Evolutionary conservation across 2,888 invertebrate genomes (phyloP), one percentile per base, ranked within the genome.

Genomic region (Scaptomyza reducta): DNA sequence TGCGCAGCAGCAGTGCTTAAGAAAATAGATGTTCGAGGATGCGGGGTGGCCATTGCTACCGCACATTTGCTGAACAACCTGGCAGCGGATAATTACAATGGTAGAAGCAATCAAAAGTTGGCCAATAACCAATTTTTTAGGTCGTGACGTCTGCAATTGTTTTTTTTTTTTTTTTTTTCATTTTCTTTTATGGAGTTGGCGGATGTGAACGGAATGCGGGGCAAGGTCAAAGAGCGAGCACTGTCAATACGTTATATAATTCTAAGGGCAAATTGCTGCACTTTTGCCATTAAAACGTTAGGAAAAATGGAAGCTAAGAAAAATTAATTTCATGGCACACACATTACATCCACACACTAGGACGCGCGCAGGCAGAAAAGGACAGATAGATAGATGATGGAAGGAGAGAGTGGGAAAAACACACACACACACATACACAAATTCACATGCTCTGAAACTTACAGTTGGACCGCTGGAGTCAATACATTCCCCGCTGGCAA

Each of bases 231-330:
- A 53, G 77, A 74, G 71, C 65, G 68, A 80, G 77, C 74, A 67
- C 72, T 79, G 66, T 53, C 54, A 47, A 62, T 60, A n/a, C 56
- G 74, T 81, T 81, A 81, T 81, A 86, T 81, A 81, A 81, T 83
- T 65, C 31, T 42, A 57, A 66, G 38, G 53, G 55, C 63, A 53
- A 73, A 67, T 47, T 44, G 29, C 31, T 27, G 22, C 16, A 27
- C 11, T 7, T 38, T 54, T 49, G 46, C 46, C 44, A 14, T 38
- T 27, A 27, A 55, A 47, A 38, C 14, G 38, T 7, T 38, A 10
- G 13, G 22, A 46, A 49, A 56, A 9, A 5, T 41, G n/a, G 4
- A 18, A 40, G 51, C 18, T 25, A 35, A 50, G 7, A 50, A 41
- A 42, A 33, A 47, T 10, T 11, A 22, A 56, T 58, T 38, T 31